A percentile compares a stretch with the other conserved stretches of the same genome.
Conservation (phyloP, 2,888 invertebrate species). For the Rhagium mordax region DNA sequence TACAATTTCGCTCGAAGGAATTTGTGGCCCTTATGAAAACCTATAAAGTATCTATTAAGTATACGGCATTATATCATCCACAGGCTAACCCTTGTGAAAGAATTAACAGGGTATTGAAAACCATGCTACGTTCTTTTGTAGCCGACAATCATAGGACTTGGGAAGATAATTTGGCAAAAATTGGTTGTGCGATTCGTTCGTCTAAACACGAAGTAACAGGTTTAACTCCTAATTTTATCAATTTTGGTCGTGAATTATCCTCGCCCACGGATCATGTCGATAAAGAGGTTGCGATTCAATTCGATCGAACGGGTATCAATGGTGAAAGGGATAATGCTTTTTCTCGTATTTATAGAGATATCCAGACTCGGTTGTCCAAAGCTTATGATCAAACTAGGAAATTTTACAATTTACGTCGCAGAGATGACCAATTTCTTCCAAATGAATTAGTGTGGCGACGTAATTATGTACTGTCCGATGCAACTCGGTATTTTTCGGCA, state of each 20-base stretch:
- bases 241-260: conserved; percentile 24
- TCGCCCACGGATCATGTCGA: neutral
- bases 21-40: conserved; percentile 26
- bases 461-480: too few relatives aligned
- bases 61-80: conserved; percentile 57
- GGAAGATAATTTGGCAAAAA: conserved; percentile 21
- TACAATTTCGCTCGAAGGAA: conserved; percentile 27
- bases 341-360: neutral
- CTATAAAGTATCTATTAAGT: conserved; percentile 29
- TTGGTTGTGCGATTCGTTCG: conserved; percentile 35
- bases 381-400: neutral
- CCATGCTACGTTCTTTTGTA: conserved; percentile 58
- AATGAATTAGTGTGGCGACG: too few relatives aligned
- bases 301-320: neutral
- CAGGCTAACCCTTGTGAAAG: too few relatives aligned
- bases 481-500: neutral
- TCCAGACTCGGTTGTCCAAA: neutral
- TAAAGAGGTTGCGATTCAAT: too few relatives aligned
- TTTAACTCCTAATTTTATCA: conserved; percentile 31
- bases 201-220: too few relatives aligned
- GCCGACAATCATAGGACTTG: conserved; percentile 34
- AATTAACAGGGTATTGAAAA: conserved; percentile 60
- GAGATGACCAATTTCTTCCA: too few relatives aligned
- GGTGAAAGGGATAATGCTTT: neutral
- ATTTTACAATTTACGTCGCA: neutral